These are phyloP conservation scores for Neodon shergylaensis DNA, from an alignment of 2,113 vertebrate species.

Conservation along the genomic window DNA sequence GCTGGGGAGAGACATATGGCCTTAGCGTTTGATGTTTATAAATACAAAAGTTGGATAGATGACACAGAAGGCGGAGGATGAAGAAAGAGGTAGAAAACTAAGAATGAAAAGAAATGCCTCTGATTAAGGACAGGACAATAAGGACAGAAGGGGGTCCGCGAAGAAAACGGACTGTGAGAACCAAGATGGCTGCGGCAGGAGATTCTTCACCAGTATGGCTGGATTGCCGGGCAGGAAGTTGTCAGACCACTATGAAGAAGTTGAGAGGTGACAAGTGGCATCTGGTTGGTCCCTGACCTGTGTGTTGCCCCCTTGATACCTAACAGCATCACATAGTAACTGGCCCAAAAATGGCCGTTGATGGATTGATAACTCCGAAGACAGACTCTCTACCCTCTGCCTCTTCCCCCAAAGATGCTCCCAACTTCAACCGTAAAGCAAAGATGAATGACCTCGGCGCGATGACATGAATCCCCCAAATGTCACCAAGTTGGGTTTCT, in stretches of 20 bases:
- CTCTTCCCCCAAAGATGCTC: not conserved
- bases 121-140: not conserved
- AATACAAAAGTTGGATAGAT: not conserved
- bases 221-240: rapidly evolving
- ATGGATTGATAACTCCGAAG: not conserved
- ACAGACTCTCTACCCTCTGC: no score
- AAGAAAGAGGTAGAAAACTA: not conserved
- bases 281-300: rapidly evolving
- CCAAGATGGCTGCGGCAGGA: rapidly evolving
- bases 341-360: not conserved
- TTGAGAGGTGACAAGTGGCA: not conserved
- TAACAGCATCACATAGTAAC: not conserved
- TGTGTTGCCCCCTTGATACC: not conserved
- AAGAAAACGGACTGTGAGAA: not conserved
- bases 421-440: not conserved
- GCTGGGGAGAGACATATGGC: not conserved
- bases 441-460: not conserved
- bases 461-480: not conserved
- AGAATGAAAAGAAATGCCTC: not conserved
- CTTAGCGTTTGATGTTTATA: not conserved
- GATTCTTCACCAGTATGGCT: not conserved
- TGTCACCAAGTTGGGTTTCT: slow-evolving; percentile 20
- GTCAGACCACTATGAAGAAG: no score
- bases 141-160: not conserved
- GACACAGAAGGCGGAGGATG: rapidly evolving